Evolutionary conservation across 1,140 invertebrate species (phyloP).

Genomic region (Globodera ellingtonae): DNA sequence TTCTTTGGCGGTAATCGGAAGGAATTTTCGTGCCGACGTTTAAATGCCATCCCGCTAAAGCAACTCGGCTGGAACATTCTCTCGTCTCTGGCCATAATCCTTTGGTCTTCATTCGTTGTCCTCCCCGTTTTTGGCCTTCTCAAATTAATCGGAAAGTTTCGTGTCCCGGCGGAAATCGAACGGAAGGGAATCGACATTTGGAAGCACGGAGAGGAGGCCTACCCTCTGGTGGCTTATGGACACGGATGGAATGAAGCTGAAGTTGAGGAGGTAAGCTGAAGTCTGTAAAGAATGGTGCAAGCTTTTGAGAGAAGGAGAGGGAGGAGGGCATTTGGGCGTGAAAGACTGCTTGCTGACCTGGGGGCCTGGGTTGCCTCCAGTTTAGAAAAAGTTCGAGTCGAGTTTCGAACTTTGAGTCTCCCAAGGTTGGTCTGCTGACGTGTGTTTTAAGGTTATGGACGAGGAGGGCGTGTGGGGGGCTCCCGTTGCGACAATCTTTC

Average conservation of each 20-base stretch:
- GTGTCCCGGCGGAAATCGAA: conserved; percentile 68
- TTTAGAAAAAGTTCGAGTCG: no score
- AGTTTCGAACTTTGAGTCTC: no score
- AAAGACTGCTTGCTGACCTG: no score
- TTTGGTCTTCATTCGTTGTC: conserved; percentile 67
- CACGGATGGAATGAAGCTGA: conserved; percentile 65
- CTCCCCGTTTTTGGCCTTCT: conserved; percentile 68
- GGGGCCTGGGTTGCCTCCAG: no score
- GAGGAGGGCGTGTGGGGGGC: neutral
- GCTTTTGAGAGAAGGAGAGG: neutral
- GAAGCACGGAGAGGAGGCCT: conserved; percentile 70
- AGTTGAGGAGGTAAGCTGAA: neutral
- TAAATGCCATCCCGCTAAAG: conserved; percentile 50
- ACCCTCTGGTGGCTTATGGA: conserved; percentile 67
- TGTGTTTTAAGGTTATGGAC: neutral
- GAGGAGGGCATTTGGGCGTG: neutral
- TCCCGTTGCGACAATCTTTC: conserved; percentile 17
- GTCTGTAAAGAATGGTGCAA: neutral
- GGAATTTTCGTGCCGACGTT: conserved; percentile 5
- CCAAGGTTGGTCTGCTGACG: neutral
- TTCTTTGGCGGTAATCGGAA: conserved; percentile 37
- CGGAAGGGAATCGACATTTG: conserved; percentile 69
- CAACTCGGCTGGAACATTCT: conserved; percentile 68
- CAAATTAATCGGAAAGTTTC: conserved; percentile 65
- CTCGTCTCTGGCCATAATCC: conserved; percentile 67